Evolutionary conservation across 2,888 invertebrate genomes (phyloP), one percentile per base, ranked within the genome.

Genomic region (Ornithoptera alexandrae): DNA sequence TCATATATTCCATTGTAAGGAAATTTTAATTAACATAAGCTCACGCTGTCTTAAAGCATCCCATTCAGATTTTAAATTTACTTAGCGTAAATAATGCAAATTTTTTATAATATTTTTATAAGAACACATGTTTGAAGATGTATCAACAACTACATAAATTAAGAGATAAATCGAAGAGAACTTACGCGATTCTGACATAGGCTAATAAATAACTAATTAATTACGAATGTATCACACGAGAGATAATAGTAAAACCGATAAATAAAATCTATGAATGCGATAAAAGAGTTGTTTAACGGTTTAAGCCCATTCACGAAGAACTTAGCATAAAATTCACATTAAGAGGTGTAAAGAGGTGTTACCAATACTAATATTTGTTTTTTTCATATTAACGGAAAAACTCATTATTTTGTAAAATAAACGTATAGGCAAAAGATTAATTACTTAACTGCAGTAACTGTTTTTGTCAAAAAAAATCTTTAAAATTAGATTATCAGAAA

Each of bases 261-360:
- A 70, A 70, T 67, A 67, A 67, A 62, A 70, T 64, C 39, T 67
- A 42, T 64, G 42, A 12, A 50, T 10, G 30, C 58, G 63, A 67
- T 70, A 67, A 68, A 46, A 60, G n/a, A 60, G 65, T 39, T 59
- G 39, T 67, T 24, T 59, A 63, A 63, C 59, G 53, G 59, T 62
- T 61, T 58, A 20, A 10, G 24, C 12, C n/a, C 62, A 22, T 57
- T 57, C 59, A 61, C 62, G 24, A 15, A 18, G n/a, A 53, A 10
- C 62, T 66, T 70, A 20, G 53, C 66, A 70, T 70, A 63, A 70
- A 39, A 70, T 50, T 39, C 20, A 66, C 70, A 70, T 70, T 58
- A 66, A 42, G 5, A 3, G 20, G 30, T 57, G 18, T 30, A 57
- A 65, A 30, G 42, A 57, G 39, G 39, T 22, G 20, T 61, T 64